Base-by-base conservation (phyloP, 2,888 invertebrate species). In the Xanthia togata region DNA sequence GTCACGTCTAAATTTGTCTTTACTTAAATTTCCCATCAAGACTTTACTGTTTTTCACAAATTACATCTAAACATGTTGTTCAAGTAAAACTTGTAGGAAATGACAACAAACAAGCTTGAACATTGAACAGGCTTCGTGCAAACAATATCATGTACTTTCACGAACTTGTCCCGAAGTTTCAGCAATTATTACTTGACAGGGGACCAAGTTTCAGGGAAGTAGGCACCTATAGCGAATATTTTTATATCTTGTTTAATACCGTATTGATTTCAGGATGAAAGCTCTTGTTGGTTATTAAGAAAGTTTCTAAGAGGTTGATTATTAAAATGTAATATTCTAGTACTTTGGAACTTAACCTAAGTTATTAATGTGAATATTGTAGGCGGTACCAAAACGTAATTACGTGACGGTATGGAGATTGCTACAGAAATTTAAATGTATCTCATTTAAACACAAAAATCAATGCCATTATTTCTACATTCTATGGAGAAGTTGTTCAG, bases 121-220 rank as follows among this genome's bases (percentile, higher is more conserved):
- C 71, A 80, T 70, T 73, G 53, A 86, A 75, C 84, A 70, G 76
- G 75, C 71, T 81, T 78, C 71, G 70, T 57, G 72, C 69, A 86
- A 85, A 85, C 84, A 85, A 86, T 86, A 83, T 84, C 78, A 74
- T 83, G 71, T 86, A 81, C 84, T 86, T 86, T 53, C 68, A 63
- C 60, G 62, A 83, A 86, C 77, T 81, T 76, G 69, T 78, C 77
- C 59, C 53, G 17, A 83, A 86, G 75, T 86, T 68, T 60, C 26
- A 74, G 53, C 86, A 84, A 84, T 84, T 85, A 84, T 83, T 83
- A 75, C 86, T 82, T 84, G 83, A 86, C 86, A 85, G 59, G 71
- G 73, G 82, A 79, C 68, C 68, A 69, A 84, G 75, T 84, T 83
- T 69, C 53, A 59, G 63, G 73, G 38, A 44, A 44, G 20, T 71